Conservation (phyloP, 2,113 vertebrate genomes). For the Otus sunia region DNA sequence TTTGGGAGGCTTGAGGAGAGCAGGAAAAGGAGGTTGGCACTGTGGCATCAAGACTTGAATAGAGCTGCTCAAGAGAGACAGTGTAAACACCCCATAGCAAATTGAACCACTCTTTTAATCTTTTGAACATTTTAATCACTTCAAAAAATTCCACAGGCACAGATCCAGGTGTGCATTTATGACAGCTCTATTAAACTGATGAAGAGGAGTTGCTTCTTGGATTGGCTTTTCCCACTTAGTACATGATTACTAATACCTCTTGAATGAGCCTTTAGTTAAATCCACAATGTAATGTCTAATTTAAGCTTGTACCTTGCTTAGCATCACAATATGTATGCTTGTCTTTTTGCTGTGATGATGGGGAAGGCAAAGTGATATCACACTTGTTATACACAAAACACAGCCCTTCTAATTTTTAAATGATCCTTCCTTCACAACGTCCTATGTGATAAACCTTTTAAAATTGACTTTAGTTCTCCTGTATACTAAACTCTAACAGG, state of each 20-base stretch:
- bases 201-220: neutral
- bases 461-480: neutral
- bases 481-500: constrained; percentile 19
- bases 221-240: neutral
- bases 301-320: neutral
- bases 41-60: neutral
- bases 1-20: neutral
- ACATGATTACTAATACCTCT: neutral
- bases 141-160: neutral
- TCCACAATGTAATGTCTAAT: neutral
- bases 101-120: neutral
- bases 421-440: neutral
- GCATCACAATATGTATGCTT: neutral
- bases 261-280: neutral
- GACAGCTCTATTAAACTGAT: neutral
- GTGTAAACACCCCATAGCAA: constrained; percentile 8
- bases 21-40: neutral
- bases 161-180: neutral
- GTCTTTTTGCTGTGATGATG: neutral
- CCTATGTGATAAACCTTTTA: neutral
- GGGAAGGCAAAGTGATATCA: neutral
- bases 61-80: constrained; percentile 10
- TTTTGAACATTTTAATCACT: constrained; percentile 9
- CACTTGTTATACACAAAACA: neutral
- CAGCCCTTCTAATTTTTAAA: neutral